Base-by-base conservation (phyloP, 2,113 vertebrate species). In the Dipodomys merriami region DNA sequence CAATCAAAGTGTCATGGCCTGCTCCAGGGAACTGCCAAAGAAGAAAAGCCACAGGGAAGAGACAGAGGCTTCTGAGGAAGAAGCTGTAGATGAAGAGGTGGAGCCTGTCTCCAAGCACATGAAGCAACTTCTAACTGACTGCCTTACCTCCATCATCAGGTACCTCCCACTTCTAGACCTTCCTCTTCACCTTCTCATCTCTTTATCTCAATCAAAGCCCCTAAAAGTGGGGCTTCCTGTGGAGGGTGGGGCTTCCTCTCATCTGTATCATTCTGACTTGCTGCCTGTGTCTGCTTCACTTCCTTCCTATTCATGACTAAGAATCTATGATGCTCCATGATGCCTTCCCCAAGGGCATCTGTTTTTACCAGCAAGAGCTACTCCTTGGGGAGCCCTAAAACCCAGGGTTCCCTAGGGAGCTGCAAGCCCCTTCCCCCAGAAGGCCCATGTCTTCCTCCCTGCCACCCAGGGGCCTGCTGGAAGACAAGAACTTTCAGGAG, bases 81-180 rank as follows among this genome's bases (percentile, higher is more conserved):
- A 91, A 23, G 18, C 15, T 7, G 5, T 13, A 1, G 39, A 3
- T 1, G 3, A 39, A 4, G 64, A 15, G 4, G 22, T 19, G 49
- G 7, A 1, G 3, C 53, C 90, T 15, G 46, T 86, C 39, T 83
- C 91, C 4, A 96, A 96, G 68, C 96, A 97, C 9, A 97, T 98
- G 88, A 96, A 96, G 97, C 96, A 98, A 57, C 81, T 99, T 33
- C 49, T 98, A 53, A 96, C 89, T 7, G 97, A 98, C 44, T 33
- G 97, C 60, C 97, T 99, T 73, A 82, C 96, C 35, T 91, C 96
- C 86, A 90, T 99, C 69, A 98, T 99, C 97, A 98, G 98, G 99
- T 99, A 95, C 0, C 76, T 8, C 19, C 2, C 27, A n/a, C 1
- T 25, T 29, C 20, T 1, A 7, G 11, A 4, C 13, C 20, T 46